Percentiles rank a stretch among this genome's conserved stretches.
Conservation (phyloP, 1,140 invertebrate species). For the Calosoma granatense region DNA sequence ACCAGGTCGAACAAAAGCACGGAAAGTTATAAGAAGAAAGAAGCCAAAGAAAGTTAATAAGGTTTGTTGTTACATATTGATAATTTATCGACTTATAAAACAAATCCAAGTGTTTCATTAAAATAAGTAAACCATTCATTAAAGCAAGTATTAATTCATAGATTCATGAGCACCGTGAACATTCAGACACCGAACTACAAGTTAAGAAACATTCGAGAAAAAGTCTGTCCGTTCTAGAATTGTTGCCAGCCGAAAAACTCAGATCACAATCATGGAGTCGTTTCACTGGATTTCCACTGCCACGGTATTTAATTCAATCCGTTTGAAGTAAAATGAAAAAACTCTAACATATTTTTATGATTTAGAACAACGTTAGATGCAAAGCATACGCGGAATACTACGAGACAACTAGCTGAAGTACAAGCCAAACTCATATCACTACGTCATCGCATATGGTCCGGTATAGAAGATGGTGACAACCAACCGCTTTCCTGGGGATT, state of each 20-base stretch:
- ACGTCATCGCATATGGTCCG: constrained; percentile 32
- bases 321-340: neutral
- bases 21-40: constrained; percentile 1
- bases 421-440: constrained; percentile 30
- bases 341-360: neutral
- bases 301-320: neutral
- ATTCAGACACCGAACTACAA: neutral
- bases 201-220: constrained; percentile 10
- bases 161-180: neutral
- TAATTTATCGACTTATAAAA: neutral
- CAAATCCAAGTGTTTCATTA: too few relatives aligned
- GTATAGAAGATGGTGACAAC: constrained; percentile 23
- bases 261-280: constrained; percentile 14
- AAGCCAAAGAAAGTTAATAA: constrained; percentile 12
- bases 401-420: constrained; percentile 29
- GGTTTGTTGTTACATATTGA: neutral
- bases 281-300: constrained; percentile 1
- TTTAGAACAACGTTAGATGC: neutral
- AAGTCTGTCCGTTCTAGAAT: constrained; percentile 14
- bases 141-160: neutral
- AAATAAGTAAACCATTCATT: too few relatives aligned
- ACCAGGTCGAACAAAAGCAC: constrained; percentile 5
- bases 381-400: constrained; percentile 10
- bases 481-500: constrained; percentile 49
- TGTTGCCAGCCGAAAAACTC: constrained; percentile 11